Evolutionary conservation across 2,888 invertebrate species (phyloP).

Genomic region (Eutolmus rufibarbis): DNA sequence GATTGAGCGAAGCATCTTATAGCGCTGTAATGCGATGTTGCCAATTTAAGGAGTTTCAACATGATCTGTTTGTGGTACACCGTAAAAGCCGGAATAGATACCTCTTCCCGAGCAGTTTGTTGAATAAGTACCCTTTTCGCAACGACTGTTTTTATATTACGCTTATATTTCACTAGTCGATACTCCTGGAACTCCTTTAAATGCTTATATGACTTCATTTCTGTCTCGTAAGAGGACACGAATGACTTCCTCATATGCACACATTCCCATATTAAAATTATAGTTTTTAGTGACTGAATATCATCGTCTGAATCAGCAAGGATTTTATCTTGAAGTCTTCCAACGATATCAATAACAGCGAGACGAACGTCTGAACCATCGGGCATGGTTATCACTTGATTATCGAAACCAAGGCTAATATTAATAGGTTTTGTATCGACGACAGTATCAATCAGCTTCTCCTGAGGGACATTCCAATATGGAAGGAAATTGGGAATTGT

Average conservation of each 20-base stretch:
- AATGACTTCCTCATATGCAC: conserved; percentile 45
- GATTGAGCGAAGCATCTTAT: conserved; percentile 74
- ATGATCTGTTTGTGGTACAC: conserved; percentile 69
- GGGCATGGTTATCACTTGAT: conserved; percentile 65
- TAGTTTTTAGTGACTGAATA: conserved; percentile 73
- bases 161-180: conserved; percentile 69
- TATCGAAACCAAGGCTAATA: conserved; percentile 63
- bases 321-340: conserved; percentile 71
- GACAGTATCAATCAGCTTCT: conserved; percentile 43
- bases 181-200: conserved; percentile 71
- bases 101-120: conserved; percentile 47
- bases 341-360: conserved; percentile 68
- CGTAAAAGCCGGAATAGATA: conserved; percentile 63
- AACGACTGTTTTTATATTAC: conserved; percentile 69
- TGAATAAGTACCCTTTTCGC: conserved; percentile 67
- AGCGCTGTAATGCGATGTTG: conserved; percentile 49
- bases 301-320: conserved; percentile 77
- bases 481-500: conserved; percentile 74
- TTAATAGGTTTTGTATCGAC: conserved; percentile 52
- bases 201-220: conserved; percentile 72
- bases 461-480: conserved; percentile 70
- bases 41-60: conserved; percentile 63
- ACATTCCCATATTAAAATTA: conserved; percentile 63
- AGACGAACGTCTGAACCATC: conserved; percentile 76
- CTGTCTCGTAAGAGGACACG: conserved; percentile 65